These are phyloP conservation scores for Rhodeus uyekii DNA, from an alignment of 2,797 vertebrate genomes.

Conservation along the genomic window DNA sequence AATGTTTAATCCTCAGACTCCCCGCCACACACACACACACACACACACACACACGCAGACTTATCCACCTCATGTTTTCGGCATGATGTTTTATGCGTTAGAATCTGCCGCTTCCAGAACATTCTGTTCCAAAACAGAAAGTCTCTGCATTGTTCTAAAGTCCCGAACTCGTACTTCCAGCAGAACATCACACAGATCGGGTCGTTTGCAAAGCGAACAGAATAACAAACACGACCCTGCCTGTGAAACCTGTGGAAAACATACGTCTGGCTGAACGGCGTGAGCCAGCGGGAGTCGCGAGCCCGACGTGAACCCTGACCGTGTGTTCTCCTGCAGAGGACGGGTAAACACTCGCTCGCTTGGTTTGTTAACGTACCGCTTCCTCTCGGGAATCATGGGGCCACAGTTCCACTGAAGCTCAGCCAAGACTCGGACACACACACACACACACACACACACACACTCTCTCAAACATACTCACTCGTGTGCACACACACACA, in stretches of 20 bases:
- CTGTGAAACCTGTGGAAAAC: constrained; percentile 38
- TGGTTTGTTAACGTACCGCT: constrained; percentile 43
- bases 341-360: constrained; percentile 40
- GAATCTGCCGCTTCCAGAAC: constrained; percentile 18
- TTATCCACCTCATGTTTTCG: constrained; percentile 32
- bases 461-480: no score
- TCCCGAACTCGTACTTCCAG: constrained; percentile 15
- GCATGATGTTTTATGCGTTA: constrained; percentile 17
- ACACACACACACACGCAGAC: constrained; percentile 32
- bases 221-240: constrained; percentile 23
- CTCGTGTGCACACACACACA: neutral
- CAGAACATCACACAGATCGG: constrained; percentile 15
- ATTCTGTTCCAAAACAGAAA: constrained; percentile 14
- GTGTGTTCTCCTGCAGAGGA: neutral
- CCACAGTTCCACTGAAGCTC: constrained; percentile 24
- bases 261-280: constrained; percentile 1
- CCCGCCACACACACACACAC: constrained; percentile 19
- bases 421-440: constrained; percentile 38
- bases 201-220: constrained; percentile 28
- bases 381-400: constrained; percentile 21
- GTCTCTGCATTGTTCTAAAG: constrained; percentile 26
- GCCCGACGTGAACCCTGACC: constrained; percentile 21
- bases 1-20: constrained; percentile 49
- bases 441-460: neutral
- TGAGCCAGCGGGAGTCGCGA: neutral